phyloP scores from a whole-genome alignment of 2,797 vertebrate species.

The Xerus rutilus region DNA sequence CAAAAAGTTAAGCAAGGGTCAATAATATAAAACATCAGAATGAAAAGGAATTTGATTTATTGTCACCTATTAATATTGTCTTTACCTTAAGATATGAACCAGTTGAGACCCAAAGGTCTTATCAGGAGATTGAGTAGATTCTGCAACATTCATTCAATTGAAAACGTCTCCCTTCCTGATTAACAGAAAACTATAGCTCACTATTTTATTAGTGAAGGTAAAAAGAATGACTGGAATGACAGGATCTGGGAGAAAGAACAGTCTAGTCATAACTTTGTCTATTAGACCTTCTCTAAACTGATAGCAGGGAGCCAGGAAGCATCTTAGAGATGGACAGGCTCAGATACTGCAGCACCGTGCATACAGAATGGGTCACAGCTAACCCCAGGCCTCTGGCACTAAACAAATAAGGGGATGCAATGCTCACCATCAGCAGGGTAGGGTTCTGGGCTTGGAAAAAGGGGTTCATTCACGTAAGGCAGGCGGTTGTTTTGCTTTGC shows the following conservation, averaged over 20 bases:
- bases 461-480: not conserved
- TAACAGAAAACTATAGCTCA: not conserved
- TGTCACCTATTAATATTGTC: not conserved
- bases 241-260: not conserved
- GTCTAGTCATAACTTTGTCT: not conserved
- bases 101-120: not conserved
- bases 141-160: not conserved
- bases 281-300: not conserved
- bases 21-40: not conserved
- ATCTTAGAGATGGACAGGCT: not conserved
- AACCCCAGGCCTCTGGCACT: not conserved
- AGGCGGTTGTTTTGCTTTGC: not conserved
- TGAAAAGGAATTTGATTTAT: not conserved
- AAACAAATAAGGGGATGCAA: not conserved
- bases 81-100: not conserved
- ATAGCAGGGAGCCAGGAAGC: not conserved
- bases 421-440: not conserved
- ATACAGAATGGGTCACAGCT: not conserved
- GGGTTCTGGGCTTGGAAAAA: not conserved
- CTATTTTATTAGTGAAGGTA: not conserved
- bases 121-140: not conserved
- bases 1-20: not conserved
- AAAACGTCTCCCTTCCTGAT: not conserved
- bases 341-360: not conserved
- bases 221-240: not conserved